These are phyloP conservation scores for Rhinoderma darwinii DNA, from an alignment of 2,113 vertebrate species.

Conservation along the genomic window DNA sequence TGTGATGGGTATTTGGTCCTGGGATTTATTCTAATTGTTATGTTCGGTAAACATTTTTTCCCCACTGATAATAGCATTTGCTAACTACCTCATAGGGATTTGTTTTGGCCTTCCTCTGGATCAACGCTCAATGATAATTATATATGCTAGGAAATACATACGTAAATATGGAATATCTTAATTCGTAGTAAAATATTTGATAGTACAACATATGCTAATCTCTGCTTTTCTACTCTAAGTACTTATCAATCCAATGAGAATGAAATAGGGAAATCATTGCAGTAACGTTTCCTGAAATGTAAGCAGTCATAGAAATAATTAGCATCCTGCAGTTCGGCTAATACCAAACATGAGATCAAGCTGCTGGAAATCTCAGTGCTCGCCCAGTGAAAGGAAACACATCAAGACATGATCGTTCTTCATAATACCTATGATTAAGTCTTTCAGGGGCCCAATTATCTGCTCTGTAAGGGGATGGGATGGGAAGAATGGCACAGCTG, in stretches of 20 bases:
- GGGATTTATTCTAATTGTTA: too few relatives aligned
- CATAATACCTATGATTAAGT: slow-evolving; percentile 55
- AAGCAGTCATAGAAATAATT: slow-evolving; percentile 24
- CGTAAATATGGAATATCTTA: not conserved
- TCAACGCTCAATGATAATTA: not conserved
- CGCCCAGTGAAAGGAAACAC: slow-evolving; percentile 28
- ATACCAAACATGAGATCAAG: slow-evolving; percentile 43
- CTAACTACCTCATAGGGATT: not conserved
- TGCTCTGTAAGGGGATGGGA: slow-evolving; percentile 26
- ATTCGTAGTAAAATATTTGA: not conserved
- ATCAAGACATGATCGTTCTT: slow-evolving; percentile 20
- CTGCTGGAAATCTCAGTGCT: slow-evolving; percentile 17
- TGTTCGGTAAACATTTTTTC: not conserved
- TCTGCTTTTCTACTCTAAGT: not conserved
- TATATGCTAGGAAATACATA: not conserved
- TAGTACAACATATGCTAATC: slow-evolving; percentile 1
- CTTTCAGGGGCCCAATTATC: slow-evolving; percentile 50
- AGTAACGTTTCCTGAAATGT: slow-evolving; percentile 16
- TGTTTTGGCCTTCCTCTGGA: too few relatives aligned
- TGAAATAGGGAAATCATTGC: slow-evolving; percentile 16
- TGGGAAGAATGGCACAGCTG: slow-evolving; percentile 51
- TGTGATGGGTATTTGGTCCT: too few relatives aligned
- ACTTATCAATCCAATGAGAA: slow-evolving; percentile 4
- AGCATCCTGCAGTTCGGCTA: slow-evolving; percentile 21
- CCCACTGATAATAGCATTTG: not conserved